Percentiles rank a stretch among this genome's conserved stretches.
Evolutionary conservation across 2,888 invertebrate genomes (phyloP).

Genomic region (Chaetoderma sp.): DNA sequence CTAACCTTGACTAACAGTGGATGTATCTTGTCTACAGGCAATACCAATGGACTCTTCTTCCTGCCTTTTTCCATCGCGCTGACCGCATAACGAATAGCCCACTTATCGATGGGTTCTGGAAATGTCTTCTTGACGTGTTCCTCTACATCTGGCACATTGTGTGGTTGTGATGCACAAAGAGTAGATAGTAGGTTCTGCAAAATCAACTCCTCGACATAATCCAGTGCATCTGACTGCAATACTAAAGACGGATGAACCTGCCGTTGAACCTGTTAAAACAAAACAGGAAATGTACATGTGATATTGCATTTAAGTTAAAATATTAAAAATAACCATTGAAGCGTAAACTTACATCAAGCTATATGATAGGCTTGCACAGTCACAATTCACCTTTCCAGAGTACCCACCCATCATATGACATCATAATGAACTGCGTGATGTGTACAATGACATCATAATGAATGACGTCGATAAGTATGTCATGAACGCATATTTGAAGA

Average conservation of each 20-base stretch:
- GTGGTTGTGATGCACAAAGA: conserved; percentile 78
- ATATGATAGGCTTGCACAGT: too few species aligned
- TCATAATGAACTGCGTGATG: too few species aligned
- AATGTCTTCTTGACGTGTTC: conserved; percentile 91
- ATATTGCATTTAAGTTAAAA: too few species aligned
- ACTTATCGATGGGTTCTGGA: conserved; percentile 94
- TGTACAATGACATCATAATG: too few species aligned
- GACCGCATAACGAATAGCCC: conserved; percentile 91
- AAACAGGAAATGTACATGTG: neutral
- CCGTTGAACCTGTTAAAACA: conserved; percentile 81
- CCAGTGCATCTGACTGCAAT: conserved; percentile 87
- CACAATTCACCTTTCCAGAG: too few species aligned
- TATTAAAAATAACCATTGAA: too few species aligned
- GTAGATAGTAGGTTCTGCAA: conserved; percentile 84
- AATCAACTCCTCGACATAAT: conserved; percentile 92
- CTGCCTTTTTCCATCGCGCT: conserved; percentile 85
- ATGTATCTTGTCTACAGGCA: conserved; percentile 92
- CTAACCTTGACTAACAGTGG: conserved; percentile 80
- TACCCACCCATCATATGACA: too few species aligned
- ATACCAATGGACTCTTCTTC: conserved; percentile 79
- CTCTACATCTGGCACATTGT: conserved; percentile 80
- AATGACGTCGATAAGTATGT: too few species aligned
- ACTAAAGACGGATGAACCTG: conserved; percentile 70
- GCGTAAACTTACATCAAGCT: too few species aligned
- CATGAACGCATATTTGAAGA: too few species aligned